Evolutionary conservation across 2,113 vertebrate species (phyloP).

Genomic region (Pandion haliaetus): DNA sequence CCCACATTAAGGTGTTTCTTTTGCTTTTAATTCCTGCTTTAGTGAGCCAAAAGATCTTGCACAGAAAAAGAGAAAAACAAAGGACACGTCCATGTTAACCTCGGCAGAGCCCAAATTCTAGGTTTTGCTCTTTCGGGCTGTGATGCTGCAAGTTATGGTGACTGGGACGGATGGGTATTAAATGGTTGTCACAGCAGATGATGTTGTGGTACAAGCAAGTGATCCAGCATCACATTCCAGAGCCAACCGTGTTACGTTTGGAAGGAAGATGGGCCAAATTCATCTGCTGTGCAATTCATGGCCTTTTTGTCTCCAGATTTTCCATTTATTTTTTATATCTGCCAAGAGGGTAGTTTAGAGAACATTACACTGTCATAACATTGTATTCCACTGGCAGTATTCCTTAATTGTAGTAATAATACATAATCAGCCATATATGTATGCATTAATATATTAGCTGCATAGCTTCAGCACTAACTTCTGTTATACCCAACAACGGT

Average conservation of each 20-base stretch:
- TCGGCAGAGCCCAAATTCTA: not conserved
- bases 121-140: not conserved
- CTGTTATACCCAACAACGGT: not conserved
- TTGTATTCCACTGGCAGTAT: constrained; percentile 45
- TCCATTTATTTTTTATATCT: constrained; percentile 40
- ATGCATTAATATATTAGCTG: not conserved
- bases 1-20: not conserved
- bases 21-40: not conserved
- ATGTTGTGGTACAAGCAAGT: not conserved
- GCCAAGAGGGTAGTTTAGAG: constrained; percentile 45
- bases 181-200: not conserved
- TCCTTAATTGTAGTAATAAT: constrained; percentile 56
- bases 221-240: not conserved
- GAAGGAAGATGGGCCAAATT: not conserved
- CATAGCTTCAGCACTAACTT: not conserved
- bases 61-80: not conserved
- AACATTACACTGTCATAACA: constrained; percentile 54
- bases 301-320: constrained; percentile 29
- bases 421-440: constrained; percentile 34
- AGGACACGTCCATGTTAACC: not conserved
- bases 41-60: not conserved
- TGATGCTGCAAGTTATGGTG: not conserved
- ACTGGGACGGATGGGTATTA: not conserved
- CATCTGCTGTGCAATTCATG: not conserved
- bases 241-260: not conserved